A percentile compares a stretch with the other conserved stretches of the same genome.
Evolutionary conservation across 2,888 invertebrate species (phyloP).

Genomic region (Phalangium opilio): DNA sequence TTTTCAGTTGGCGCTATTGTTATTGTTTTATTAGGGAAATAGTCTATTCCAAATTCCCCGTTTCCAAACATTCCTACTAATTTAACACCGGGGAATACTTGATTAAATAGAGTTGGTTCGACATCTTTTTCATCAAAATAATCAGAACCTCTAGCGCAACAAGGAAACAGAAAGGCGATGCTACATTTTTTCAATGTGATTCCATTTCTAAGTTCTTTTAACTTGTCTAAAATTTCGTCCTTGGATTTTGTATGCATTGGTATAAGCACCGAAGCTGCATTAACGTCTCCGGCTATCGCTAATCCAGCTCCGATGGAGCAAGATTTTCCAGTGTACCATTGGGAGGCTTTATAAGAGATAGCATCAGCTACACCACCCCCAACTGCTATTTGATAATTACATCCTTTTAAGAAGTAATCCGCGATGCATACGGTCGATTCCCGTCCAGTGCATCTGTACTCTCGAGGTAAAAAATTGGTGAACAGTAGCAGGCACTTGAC

Average conservation of each 20-base stretch:
- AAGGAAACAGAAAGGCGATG: slow-evolving; percentile 34
- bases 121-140: slow-evolving; percentile 27
- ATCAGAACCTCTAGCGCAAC: slow-evolving; percentile 30
- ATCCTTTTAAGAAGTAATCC: not conserved
- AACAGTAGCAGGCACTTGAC: slow-evolving; percentile 9
- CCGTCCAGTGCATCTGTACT: no score
- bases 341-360: not conserved
- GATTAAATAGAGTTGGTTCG: slow-evolving; percentile 31
- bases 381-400: slow-evolving; percentile 9
- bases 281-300: slow-evolving; percentile 20
- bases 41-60: slow-evolving; percentile 34
- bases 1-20: no score
- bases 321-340: not conserved
- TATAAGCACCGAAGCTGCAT: slow-evolving; percentile 23
- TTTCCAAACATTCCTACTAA: slow-evolving; percentile 36
- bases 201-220: slow-evolving; percentile 17
- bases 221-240: slow-evolving; percentile 14
- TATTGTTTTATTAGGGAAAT: slow-evolving; percentile 16
- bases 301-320: slow-evolving; percentile 2
- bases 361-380: slow-evolving; percentile 12
- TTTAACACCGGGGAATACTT: slow-evolving; percentile 33
- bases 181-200: slow-evolving; percentile 15
- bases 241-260: slow-evolving; percentile 11
- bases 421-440: not conserved
- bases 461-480: not conserved